Base-by-base conservation (phyloP, 2,797 vertebrate species). In the Pagetopsis macropterus region DNA sequence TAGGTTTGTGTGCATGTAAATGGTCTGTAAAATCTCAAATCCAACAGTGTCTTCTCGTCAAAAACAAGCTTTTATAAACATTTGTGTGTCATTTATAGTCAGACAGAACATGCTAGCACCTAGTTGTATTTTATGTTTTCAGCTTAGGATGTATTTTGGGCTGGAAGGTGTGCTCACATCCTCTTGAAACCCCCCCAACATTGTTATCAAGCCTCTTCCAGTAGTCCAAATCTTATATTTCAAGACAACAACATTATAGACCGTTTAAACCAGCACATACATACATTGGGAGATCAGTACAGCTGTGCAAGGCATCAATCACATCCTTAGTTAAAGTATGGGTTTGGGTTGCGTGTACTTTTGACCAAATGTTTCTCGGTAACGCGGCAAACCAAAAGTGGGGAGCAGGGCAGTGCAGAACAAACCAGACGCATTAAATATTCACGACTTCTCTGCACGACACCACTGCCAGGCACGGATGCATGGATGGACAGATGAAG, bases 401-500 rank as follows among this genome's bases (percentile, higher is more conserved):
- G 76, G 66, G 80, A 86, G 33, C 75, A 72, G 57, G 78, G 70
- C 60, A 72, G 57, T 78, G 70, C 60, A 82, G 69, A 91, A 75
- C 75, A 89, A 89, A 73, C 58, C 65, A 27, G 84, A 59, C 48
- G 59, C 45, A 84, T 94, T 69, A 95, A 94, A 92, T 90, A 94
- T 93, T 93, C 75, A 92, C 64, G 2, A 71, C 62, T 41, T 78
- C 85, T 84, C 86, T 72, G 88, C 88, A 92, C 82, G 81, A 89
- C 86, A 90, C 82, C 57, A 23, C 86, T 71, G 82, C 81, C 78
- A 76, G 63, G 71, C 44, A 52, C 44, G 72, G 76, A 76, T 51
- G 64, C 31, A 75, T 1, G 77, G 65, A 72, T 50, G 23, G 27
- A 49, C 12, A 15, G 60, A 70, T 75, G 70, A 57, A 48, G 52